Evolutionary conservation across 2,888 invertebrate genomes (phyloP), one percentile per base, ranked within the genome.

Genomic region (Heteropelma amictum): DNA sequence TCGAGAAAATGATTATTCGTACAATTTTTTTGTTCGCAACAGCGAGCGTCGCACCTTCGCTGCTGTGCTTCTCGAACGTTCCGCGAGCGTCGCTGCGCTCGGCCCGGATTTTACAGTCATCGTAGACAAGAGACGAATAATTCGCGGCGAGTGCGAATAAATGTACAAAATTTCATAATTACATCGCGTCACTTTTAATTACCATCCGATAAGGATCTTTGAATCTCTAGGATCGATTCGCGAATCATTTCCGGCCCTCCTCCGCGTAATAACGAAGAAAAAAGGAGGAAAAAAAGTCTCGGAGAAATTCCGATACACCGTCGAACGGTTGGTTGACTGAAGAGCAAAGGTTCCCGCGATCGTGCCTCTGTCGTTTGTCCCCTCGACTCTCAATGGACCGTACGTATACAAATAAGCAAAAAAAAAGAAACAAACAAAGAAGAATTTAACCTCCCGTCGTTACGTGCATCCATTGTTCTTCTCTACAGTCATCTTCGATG

Each of bases 11-110:
- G 49, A 38, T 71, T 47, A 40, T 14, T 42, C 64, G 64, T 64
- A 38, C 58, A 65, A 49, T 65, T 72, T 71, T 64, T 49, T 17
- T 38, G n/a, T n/a, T n/a, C n/a, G n/a, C n/a, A n/a, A n/a, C n/a
- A n/a, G n/a, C n/a, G n/a, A n/a, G n/a, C n/a, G n/a, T n/a, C n/a
- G n/a, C n/a, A n/a, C n/a, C n/a, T n/a, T n/a, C n/a, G n/a, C n/a
- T n/a, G n/a, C n/a, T n/a, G n/a, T n/a, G n/a, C n/a, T n/a, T n/a
- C n/a, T n/a, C n/a, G n/a, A n/a, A n/a, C n/a, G n/a, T n/a, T n/a
- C n/a, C n/a, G n/a, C n/a, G n/a, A n/a, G n/a, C n/a, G n/a, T n/a
- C n/a, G n/a, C n/a, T n/a, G n/a, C n/a, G n/a, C n/a, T n/a, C n/a
- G n/a, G n/a, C n/a, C n/a, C n/a, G n/a, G n/a, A n/a, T n/a, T n/a